These are phyloP conservation scores for Gonocerus acuteangulatus DNA, from an alignment of 2,888 invertebrate genomes.

Conservation along the genomic window DNA sequence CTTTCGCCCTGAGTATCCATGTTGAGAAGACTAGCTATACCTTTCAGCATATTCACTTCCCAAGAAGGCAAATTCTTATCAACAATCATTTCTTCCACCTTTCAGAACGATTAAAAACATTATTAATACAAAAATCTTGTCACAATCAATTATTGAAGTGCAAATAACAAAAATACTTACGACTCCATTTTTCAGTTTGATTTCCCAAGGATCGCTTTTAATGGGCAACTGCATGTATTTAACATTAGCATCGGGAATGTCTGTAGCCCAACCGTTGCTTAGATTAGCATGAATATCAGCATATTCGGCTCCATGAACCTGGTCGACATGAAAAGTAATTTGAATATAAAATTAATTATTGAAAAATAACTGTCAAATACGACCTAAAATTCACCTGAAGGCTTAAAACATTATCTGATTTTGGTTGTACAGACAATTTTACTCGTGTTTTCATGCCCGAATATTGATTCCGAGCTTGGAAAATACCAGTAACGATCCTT, in stretches of 20 bases:
- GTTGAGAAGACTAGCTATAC: constrained; percentile 61
- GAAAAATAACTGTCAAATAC: too few species aligned
- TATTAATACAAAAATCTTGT: too few species aligned
- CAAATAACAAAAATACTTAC: constrained; percentile 38
- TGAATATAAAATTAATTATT: too few species aligned
- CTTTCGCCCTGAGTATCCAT: constrained; percentile 55
- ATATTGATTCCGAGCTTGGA: constrained; percentile 50
- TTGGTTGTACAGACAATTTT: constrained; percentile 50
- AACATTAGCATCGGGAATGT: constrained; percentile 47
- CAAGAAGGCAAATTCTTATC: constrained; percentile 51
- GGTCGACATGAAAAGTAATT: background rate
- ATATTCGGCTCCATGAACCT: constrained; percentile 27
- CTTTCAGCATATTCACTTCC: constrained; percentile 62
- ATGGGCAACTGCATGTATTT: constrained; percentile 50
- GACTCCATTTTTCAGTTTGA: constrained; percentile 54
- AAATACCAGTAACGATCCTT: constrained; percentile 54
- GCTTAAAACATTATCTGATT: constrained; percentile 46
- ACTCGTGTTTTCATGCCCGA: constrained; percentile 51
- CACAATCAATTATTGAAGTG: too few species aligned
- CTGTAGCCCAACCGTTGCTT: constrained; percentile 38
- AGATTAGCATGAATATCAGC: constrained; percentile 50
- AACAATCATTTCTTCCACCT: constrained; percentile 50
- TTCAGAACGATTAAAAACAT: too few species aligned
- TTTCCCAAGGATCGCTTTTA: constrained; percentile 54
- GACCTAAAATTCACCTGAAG: constrained; percentile 43